Base-by-base conservation (phyloP, 2,888 invertebrate species). In the Chorisops tibialis region DNA sequence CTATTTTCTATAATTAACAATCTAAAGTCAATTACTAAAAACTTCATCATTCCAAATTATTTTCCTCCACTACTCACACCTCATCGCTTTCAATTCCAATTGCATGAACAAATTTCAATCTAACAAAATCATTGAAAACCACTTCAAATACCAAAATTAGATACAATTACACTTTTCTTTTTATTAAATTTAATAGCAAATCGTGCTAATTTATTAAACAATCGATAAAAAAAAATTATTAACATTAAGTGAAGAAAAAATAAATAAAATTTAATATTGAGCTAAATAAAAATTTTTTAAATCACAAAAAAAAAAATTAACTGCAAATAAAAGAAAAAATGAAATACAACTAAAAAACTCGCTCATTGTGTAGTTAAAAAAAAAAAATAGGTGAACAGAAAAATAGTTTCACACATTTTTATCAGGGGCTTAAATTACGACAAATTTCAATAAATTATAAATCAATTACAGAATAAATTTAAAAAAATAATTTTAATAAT, bases 361-460 rank as follows among this genome's bases (percentile, higher is more conserved):
- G 59, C 59, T 59, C 59, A 59, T 37, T 48, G n/a, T 21, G 37
- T 59, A 47, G 59, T n/a, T 45, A 35, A 59, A 58, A 43, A 35
- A 59, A 58, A 43, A 30, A 30, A 41, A 14, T 41, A 41, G 41
- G 41, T 41, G 22, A 58, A 30, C 12, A 18, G 5, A 30, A 45
- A 35, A 22, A 39, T 52, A 39, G 18, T 30, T 48, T 48, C 49
- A 48, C 59, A 35, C 45, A 48, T 18, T 48, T 59, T 60, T 24
- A 60, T 60, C 60, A 60, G 60, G 60, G 60, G 60, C 60, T 60
- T 60, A 48, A 37, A 59, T 38, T 30, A 52, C 11, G 16, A 59
- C 41, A 41, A 43, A 43, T 43, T 59, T 48, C 48, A 48, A 48
- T 37, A 38, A 47, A 45, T 16, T 43, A 38, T 58, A 30, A 47